phyloP scores from a whole-genome alignment of 1,140 invertebrate genomes.

The Meloidogyne hapla region DNA sequence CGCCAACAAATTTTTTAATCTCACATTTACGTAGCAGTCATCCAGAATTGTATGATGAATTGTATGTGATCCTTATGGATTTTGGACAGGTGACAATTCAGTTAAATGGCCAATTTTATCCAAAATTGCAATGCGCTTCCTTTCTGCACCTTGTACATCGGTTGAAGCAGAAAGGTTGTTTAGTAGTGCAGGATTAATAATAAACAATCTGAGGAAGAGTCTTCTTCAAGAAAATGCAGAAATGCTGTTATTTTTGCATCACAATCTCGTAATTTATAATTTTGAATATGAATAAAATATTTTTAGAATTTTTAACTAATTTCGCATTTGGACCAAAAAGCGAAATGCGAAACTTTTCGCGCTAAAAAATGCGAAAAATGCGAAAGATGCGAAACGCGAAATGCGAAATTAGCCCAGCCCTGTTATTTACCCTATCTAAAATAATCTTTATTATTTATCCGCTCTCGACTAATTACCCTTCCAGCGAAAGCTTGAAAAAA shows the following conservation, averaged over 20 bases:
- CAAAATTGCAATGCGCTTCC: not conserved
- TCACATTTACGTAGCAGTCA: too few species aligned
- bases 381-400: too few species aligned
- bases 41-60: not conserved
- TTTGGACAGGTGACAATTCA: slow-evolving; percentile 1
- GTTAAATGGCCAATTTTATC: slow-evolving; percentile 10
- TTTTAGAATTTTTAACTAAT: too few species aligned
- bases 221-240: slow-evolving; percentile 14
- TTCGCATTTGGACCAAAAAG: too few species aligned
- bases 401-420: too few species aligned
- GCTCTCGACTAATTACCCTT: too few species aligned
- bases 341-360: too few species aligned
- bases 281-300: slow-evolving; percentile 15
- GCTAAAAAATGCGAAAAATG: too few species aligned
- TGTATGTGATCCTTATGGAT: not conserved
- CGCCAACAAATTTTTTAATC: too few species aligned
- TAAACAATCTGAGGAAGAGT: slow-evolving; percentile 8
- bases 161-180: slow-evolving; percentile 5
- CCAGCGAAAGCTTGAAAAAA: too few species aligned
- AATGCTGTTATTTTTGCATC: slow-evolving; percentile 15
- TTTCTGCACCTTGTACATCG: not conserved
- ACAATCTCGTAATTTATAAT: slow-evolving; percentile 10
- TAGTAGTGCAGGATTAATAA: slow-evolving; percentile 4
- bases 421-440: too few species aligned
- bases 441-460: too few species aligned